Conservation (phyloP, 1,140 invertebrate species). For the Scaptomyza graminum region DNA sequence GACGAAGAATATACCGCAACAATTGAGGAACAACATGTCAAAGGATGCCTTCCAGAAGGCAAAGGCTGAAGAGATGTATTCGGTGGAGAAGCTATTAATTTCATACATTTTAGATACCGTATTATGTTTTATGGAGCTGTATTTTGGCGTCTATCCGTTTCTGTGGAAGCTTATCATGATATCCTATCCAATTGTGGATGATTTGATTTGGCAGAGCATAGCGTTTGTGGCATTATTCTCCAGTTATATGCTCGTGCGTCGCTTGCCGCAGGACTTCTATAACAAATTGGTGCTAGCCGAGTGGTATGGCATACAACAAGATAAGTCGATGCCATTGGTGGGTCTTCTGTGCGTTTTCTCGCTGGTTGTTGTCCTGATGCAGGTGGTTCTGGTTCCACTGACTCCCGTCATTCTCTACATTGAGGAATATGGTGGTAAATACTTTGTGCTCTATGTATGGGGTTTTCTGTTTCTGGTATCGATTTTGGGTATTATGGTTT, state of each 20-base stretch:
- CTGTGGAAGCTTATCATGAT: conserved; percentile 40
- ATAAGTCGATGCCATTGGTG: conserved; percentile 29
- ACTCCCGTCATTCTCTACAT: conserved; percentile 42
- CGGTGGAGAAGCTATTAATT: conserved; percentile 8
- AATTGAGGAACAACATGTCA: conserved; percentile 20
- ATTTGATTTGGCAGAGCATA: conserved; percentile 47
- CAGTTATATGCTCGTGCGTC: conserved; percentile 40
- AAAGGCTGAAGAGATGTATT: conserved; percentile 26
- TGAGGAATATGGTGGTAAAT: neutral
- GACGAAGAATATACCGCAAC: neutral
- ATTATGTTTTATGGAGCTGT: conserved; percentile 51
- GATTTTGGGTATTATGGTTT: neutral
- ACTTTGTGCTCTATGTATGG: conserved; percentile 41
- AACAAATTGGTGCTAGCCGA: conserved; percentile 40
- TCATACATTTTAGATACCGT: conserved; percentile 17
- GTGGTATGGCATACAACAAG: conserved; percentile 14
- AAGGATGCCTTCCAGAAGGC: conserved; percentile 6
- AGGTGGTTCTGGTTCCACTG: conserved; percentile 44
- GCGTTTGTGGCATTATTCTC: conserved; percentile 37
- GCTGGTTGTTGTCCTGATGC: conserved; percentile 45
- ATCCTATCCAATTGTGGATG: conserved; percentile 26
- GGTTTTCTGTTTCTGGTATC: neutral
- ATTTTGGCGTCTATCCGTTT: conserved; percentile 15
- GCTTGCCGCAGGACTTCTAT: conserved; percentile 46
- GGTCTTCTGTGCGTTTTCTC: conserved; percentile 46